phyloP scores from a whole-genome alignment of 1,140 invertebrate genomes.

The Papilio polyxenes region DNA sequence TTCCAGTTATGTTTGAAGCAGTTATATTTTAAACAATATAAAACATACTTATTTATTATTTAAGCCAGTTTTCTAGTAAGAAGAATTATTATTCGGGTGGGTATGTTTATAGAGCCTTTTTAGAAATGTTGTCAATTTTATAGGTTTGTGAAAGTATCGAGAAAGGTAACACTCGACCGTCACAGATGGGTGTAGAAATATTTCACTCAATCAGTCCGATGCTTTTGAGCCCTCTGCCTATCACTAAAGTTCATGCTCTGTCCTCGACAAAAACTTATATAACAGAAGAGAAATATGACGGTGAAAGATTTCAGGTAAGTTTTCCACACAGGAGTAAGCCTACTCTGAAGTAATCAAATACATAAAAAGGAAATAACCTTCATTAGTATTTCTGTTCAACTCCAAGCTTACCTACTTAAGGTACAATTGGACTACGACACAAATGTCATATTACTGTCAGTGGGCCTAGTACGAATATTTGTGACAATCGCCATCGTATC shows the following conservation, averaged over 20 bases:
- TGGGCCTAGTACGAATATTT: no score
- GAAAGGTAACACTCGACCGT: constrained; percentile 82
- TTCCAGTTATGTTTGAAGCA: background rate
- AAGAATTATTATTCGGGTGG: no score
- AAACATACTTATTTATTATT: background rate
- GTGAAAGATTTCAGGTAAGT: constrained; percentile 91
- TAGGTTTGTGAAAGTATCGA: constrained; percentile 87
- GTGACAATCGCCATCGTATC: no score
- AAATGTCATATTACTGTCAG: no score
- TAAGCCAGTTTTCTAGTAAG: background rate
- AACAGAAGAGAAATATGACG: constrained; percentile 96
- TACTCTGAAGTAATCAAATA: background rate
- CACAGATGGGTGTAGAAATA: constrained; percentile 86
- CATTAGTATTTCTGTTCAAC: no score
- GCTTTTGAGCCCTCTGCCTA: constrained; percentile 89
- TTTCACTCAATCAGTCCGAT: constrained; percentile 93
- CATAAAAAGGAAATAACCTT: no score
- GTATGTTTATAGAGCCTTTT: background rate
- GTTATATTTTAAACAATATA: background rate
- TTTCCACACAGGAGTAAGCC: background rate
- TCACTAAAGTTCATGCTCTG: constrained; percentile 84
- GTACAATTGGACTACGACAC: no score
- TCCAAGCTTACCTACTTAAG: no score
- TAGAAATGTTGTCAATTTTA: constrained; percentile 28
- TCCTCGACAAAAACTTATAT: constrained; percentile 72